phyloP scores from a whole-genome alignment of 2,797 vertebrate species.

The Brachyrhaphis roseni region DNA sequence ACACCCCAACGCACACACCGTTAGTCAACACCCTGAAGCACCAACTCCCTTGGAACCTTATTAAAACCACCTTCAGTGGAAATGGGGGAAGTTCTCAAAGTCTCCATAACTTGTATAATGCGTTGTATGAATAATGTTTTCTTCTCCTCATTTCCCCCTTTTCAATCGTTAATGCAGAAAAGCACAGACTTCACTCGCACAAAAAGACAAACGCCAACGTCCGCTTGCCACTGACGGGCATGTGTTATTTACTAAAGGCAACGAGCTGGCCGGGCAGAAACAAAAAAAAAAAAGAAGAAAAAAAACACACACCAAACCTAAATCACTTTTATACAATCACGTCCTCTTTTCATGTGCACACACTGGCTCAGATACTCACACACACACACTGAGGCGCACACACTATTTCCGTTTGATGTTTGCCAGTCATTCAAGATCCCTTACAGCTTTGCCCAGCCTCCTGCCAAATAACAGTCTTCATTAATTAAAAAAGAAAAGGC shows the following conservation, averaged over 20 bases:
- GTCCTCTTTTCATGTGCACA: conserved; percentile 48
- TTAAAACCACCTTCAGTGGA: conserved; percentile 84
- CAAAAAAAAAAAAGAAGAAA: conserved; percentile 18
- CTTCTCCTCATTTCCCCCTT: conserved; percentile 72
- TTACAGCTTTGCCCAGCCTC: conserved; percentile 82
- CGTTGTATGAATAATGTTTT: conserved; percentile 84
- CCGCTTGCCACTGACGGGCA: conserved; percentile 70
- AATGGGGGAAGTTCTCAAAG: conserved; percentile 83
- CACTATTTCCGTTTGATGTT: conserved; percentile 81
- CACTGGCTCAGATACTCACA: conserved; percentile 28
- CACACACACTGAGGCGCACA: conserved; percentile 26
- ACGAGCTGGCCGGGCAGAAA: conserved; percentile 71
- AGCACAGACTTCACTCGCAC: conserved; percentile 74
- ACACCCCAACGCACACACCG: conserved; percentile 43
- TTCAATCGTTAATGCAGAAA: conserved; percentile 78
- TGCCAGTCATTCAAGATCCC: conserved; percentile 85
- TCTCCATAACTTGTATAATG: conserved; percentile 83
- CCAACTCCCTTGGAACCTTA: conserved; percentile 85
- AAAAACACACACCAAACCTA: conserved; percentile 17
- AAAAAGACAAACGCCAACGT: conserved; percentile 74
- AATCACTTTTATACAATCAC: conserved; percentile 51
- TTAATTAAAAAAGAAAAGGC: conserved; percentile 82
- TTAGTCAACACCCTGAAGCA: conserved; percentile 74
- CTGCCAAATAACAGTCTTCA: conserved; percentile 83
- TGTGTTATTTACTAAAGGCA: conserved; percentile 81